phyloP scores from a whole-genome alignment of 2,797 vertebrate species.

The Champsocephalus esox region DNA sequence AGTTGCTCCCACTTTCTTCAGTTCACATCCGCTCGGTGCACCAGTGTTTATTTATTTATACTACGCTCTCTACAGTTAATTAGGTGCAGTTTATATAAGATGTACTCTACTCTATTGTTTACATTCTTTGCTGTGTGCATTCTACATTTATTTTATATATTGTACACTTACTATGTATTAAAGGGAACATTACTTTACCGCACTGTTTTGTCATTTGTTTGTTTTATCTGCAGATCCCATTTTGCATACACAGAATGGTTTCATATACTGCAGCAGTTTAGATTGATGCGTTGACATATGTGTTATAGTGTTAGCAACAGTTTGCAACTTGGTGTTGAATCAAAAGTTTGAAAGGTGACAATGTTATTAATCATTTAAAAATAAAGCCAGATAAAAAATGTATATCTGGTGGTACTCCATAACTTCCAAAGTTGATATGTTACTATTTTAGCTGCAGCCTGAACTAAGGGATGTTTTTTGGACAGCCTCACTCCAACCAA shows the following conservation, averaged over 20 bases:
- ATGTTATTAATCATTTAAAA: not conserved
- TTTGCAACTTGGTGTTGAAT: not conserved
- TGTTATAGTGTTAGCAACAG: not conserved
- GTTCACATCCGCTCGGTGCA: not conserved
- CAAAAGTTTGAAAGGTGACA: not conserved
- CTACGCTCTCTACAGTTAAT: not conserved
- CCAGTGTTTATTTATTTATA: not conserved
- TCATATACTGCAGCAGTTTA: not conserved
- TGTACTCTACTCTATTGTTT: not conserved
- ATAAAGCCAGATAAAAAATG: not conserved
- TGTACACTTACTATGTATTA: not conserved
- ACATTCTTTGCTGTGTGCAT: not conserved
- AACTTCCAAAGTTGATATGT: not conserved
- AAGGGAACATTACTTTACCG: not conserved
- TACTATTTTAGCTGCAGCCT: not conserved
- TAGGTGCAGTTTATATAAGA: not conserved
- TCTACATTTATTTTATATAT: not conserved
- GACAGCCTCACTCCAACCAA: not conserved
- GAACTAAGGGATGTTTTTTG: not conserved
- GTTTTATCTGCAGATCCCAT: not conserved
- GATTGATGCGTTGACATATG: not conserved
- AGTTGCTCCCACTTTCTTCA: constrained; percentile 11
- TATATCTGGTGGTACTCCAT: not conserved
- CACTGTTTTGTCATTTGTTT: not conserved
- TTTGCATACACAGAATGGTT: not conserved